Evolutionary conservation across 2,113 vertebrate genomes (phyloP), one percentile per base, ranked within the genome.

Genomic region (Cephalopholis sonnerati): DNA sequence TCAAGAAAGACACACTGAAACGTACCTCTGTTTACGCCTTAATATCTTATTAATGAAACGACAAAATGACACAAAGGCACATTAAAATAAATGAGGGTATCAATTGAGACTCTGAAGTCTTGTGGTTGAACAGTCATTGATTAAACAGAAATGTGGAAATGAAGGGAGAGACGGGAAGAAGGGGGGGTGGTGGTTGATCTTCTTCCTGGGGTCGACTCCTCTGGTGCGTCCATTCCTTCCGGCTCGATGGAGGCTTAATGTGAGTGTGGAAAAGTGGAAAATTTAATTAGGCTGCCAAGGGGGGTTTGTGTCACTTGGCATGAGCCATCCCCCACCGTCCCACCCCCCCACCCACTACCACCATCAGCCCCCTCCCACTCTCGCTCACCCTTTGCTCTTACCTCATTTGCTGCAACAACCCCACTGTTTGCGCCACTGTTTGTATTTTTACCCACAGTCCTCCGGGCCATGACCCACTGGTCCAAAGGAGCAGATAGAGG

Each of bases 251-350:
- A 94, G 82, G 80, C 92, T 84, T 95, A 94, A 95, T 94, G 93
- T 81, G 93, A 92, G 94, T 95, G 93, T 95, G 93, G 92, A 94
- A 95, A 94, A 94, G 92, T 95, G 95, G 94, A 96, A 96, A 95
- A 96, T 95, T 87, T 94, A 95, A 96, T 96, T 96, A 96, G 92
- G 93, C 93, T 94, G 95, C 95, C 93, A 93, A 94, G 76, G 94
- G 95, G 94, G 90, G 88, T 94, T 94, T 95, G 89, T 94, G 92
- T 92, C 94, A 93, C 90, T 94, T 90, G 87, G 92, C 91, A 93
- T 86, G 84, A 92, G 92, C 71, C 82, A 63, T n/a, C 77, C 74
- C 24, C 50, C 74, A 54, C 61, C 59, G 57, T n/a, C 61, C 72
- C 66, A 24, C 64, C 57, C 41, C 32, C 64, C 55, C 67, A 67